A percentile compares a stretch with the other conserved stretches of the same genome.
phyloP scores from a whole-genome alignment of 2,888 invertebrate genomes.

The Hyles lineata region DNA sequence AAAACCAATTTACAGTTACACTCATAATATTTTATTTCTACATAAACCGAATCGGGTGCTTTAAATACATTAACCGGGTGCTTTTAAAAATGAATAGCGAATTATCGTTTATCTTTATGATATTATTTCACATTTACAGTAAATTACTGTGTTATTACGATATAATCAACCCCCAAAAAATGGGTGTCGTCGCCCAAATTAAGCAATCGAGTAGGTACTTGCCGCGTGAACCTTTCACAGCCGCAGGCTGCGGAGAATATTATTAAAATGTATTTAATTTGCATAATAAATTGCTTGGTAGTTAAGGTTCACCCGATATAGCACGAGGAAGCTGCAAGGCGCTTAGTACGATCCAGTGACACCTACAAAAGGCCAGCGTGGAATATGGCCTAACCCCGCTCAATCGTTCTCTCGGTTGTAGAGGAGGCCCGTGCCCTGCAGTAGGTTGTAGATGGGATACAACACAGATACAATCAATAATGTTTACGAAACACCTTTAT shows the following conservation, averaged over 20 bases:
- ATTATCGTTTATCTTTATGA: not conserved
- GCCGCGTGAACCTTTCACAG: slow-evolving; percentile 37
- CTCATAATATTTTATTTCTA: too few relatives aligned
- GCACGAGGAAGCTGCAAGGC: not conserved
- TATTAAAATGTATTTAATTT: slow-evolving; percentile 35
- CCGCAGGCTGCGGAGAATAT: slow-evolving; percentile 39
- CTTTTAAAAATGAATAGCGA: not conserved
- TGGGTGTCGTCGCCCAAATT: slow-evolving; percentile 39
- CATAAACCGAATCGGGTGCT: too few relatives aligned
- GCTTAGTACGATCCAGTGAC: not conserved
- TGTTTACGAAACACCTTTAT: too few relatives aligned
- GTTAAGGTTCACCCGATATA: slow-evolving; percentile 33
- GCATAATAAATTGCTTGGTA: slow-evolving; percentile 51
- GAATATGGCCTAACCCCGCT: too few relatives aligned
- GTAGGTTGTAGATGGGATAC: too few relatives aligned
- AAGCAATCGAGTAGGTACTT: slow-evolving; percentile 41
- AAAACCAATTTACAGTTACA: too few relatives aligned
- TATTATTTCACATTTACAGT: slow-evolving; percentile 34
- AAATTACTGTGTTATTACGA: slow-evolving; percentile 38
- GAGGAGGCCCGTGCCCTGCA: too few relatives aligned
- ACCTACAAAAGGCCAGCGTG: too few relatives aligned
- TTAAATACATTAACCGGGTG: too few relatives aligned
- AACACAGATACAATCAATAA: too few relatives aligned
- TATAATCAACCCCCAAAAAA: slow-evolving; percentile 36
- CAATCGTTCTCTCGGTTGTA: too few relatives aligned